Base-by-base conservation (phyloP, 2,888 invertebrate species). In the Ceratothoa steindachneri region DNA sequence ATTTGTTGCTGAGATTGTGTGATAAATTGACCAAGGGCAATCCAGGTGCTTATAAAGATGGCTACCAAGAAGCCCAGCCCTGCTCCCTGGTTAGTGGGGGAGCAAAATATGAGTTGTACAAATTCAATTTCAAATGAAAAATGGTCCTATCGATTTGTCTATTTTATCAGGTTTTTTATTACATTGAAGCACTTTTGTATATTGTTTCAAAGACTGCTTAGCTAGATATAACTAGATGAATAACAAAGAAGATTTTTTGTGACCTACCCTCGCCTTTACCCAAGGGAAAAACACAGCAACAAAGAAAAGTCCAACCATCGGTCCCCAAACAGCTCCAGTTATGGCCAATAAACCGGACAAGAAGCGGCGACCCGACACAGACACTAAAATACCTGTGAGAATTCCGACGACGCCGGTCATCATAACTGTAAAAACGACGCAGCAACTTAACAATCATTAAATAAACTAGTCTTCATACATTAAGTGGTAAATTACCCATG, bases 281-380 rank as follows among this genome's bases (percentile, higher is more conserved):
- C 77, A 80, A 1, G 80, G 80, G 0, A 77, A 24, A 66, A 67
- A 75, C 29, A 80, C 67, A 9, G 72, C 75, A 1, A 72, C 67
- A 9, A 76, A 64, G 67, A 77, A 76, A 9, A 76, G 72, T 15
- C 77, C 80, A 27, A 80, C 75, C 72, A 77, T 74, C 7, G 80
- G 80, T n/a, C 80, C 80, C 1, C 75, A 72, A 55, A 77, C 71
- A n/a, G 77, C 80, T 2, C 80, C 80, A 22, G 69, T 74, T 60
- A 78, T 73, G 1, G 71, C 69, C 15, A 72, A 60, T 29, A 78
- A 67, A 5, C 67, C 52, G 7, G 41, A 30, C 53, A 76, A 53
- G 75, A 78, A 78, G 27, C 75, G 73, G 5, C 30, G 19, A 12
- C n/a, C n/a, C n/a, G 69, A 22, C 66, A 70, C 70, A 7, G 73